These are phyloP conservation scores for Lagodon rhomboides DNA, from an alignment of 2,797 vertebrate genomes.

Conservation along the genomic window DNA sequence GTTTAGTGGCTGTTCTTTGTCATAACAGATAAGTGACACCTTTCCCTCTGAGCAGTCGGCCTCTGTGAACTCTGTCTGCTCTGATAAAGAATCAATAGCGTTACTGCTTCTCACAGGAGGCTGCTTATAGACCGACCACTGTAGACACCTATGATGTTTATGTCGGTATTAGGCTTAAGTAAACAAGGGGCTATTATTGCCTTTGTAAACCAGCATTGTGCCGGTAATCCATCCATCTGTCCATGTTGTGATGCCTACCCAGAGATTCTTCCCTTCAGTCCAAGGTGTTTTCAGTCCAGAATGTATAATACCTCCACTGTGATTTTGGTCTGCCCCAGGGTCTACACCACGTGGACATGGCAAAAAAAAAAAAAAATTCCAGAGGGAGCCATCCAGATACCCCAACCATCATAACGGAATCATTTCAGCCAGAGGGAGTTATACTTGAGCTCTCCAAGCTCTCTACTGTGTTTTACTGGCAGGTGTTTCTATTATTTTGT, in stretches of 20 bases:
- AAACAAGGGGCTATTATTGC: conserved; percentile 26
- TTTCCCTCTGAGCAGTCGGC: conserved; percentile 70
- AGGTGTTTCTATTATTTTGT: conserved; percentile 5
- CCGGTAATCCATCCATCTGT: not conserved
- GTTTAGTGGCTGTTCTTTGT: conserved; percentile 74
- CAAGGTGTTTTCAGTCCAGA: not conserved
- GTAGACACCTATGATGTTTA: conserved; percentile 25
- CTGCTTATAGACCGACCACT: conserved; percentile 48
- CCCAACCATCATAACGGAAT: not conserved
- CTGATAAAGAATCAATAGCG: conserved; percentile 92
- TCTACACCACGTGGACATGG: not conserved
- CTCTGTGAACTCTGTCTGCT: conserved; percentile 77
- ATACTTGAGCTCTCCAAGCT: not conserved
- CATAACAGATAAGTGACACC: conserved; percentile 82
- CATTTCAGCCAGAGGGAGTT: not conserved
- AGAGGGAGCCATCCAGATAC: not conserved
- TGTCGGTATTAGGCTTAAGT: not conserved
- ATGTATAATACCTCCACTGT: not conserved
- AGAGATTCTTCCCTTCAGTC: not conserved
- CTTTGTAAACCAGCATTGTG: conserved; percentile 17
- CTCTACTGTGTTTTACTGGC: not conserved
- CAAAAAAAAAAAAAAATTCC: not conserved
- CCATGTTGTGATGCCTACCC: not conserved
- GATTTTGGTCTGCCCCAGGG: not conserved
- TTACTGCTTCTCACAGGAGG: conserved; percentile 67